Evolutionary conservation across 2,888 invertebrate genomes (phyloP), one percentile per base, ranked within the genome.

Genomic region (Altica lythri): DNA sequence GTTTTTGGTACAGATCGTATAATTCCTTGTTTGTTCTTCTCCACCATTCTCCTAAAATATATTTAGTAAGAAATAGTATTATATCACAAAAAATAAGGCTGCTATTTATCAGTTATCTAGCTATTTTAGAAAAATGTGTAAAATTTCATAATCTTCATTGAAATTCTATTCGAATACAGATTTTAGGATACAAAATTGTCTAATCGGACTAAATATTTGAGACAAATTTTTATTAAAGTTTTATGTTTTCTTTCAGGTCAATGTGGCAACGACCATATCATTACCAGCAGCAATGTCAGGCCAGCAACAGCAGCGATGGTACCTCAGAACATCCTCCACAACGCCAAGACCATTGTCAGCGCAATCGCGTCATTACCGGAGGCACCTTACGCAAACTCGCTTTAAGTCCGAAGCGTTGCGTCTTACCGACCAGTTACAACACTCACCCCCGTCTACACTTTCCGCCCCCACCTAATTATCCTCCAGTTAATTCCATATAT

Each of bases 381-480:
- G 29, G 51, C 43, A 48, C 55, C 25, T 57, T 50, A 25, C 62
- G 53, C 38, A 56, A 60, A 45, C 51, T 35, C 16, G 44, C 59
- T n/a, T 12, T 62, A 55, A 53, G 50, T 46, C 43, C 45, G 48
- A 54, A 35, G 37, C 49, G 47, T 32, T 50, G 51, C 29, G 29
- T 34, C 46, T 43, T 55, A 30, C 58, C 55, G 32, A 49, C 60
- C 54, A 46, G 56, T 34, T 60, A 58, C 29, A 59, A 57, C 42
- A 37, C 52, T 34, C 61, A 60, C 42, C 65, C 66, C 17, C 68
- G 69, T 59, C 61, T 62, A 32, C 68, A 69, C 60, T 78, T 77
- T 57, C 79, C 81, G 52, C 78, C 78, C 79, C 82, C 88, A 77
- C 86, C 89, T 77, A 86, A 86, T 78, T 88, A 89, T 75, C 85